A percentile compares a stretch with the other conserved stretches of the same genome.
Evolutionary conservation across 2,888 invertebrate genomes (phyloP).

Genomic region (Chrysodeixis includens): DNA sequence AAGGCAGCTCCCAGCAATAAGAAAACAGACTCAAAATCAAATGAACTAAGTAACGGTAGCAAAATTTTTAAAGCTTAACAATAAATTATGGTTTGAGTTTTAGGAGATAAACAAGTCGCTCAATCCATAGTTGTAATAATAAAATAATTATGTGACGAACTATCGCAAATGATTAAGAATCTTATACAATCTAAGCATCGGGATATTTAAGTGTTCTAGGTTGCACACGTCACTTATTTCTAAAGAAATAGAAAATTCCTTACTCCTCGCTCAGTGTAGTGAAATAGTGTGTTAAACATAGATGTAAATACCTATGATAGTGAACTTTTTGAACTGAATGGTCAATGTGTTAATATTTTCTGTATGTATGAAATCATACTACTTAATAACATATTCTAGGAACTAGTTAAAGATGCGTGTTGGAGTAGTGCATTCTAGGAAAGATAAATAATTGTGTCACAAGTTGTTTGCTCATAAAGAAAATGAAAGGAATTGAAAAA

Average conservation of each 20-base stretch:
- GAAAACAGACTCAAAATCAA: constrained; percentile 60
- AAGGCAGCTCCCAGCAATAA: constrained; percentile 47
- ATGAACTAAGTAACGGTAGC: constrained; percentile 58
- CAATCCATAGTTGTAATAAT: constrained; percentile 71
- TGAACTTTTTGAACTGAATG: constrained; percentile 41
- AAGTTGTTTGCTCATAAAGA: constrained; percentile 54
- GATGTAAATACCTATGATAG: constrained; percentile 51
- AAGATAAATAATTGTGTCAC: constrained; percentile 29
- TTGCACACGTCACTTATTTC: constrained; percentile 40
- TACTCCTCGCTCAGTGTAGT: constrained; percentile 42
- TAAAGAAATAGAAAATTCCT: constrained; percentile 40
- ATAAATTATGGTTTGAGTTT: constrained; percentile 47
- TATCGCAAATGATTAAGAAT: constrained; percentile 35
- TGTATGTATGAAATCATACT: constrained; percentile 37
- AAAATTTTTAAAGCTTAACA: constrained; percentile 69
- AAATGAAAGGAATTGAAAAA: constrained; percentile 61
- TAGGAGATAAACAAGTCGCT: constrained; percentile 67
- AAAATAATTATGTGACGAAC: constrained; percentile 45
- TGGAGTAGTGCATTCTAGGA: constrained; percentile 43
- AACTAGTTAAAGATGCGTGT: constrained; percentile 43
- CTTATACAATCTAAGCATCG: constrained; percentile 39
- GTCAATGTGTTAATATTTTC: constrained; percentile 43
- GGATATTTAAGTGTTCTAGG: constrained; percentile 42
- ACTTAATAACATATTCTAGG: constrained; percentile 33
- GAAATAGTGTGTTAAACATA: constrained; percentile 47